phyloP scores from a whole-genome alignment of 1,140 invertebrate species.

The Carposina sasakii region DNA sequence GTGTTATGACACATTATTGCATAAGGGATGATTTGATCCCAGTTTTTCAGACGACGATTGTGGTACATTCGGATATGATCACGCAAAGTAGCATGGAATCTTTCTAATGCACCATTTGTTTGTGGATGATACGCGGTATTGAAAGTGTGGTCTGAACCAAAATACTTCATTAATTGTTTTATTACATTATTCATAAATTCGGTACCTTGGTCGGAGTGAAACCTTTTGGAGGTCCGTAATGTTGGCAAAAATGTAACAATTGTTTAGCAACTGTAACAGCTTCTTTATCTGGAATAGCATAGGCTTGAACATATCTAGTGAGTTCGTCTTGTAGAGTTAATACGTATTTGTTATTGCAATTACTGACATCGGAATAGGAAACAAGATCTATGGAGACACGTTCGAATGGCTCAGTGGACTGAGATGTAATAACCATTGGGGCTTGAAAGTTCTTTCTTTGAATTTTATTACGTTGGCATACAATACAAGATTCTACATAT shows the following conservation, averaged over 20 bases:
- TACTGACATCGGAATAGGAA: constrained; percentile 35
- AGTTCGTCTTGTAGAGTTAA: constrained; percentile 41
- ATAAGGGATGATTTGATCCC: constrained; percentile 57
- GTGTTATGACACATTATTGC: constrained; percentile 66
- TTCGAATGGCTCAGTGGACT: constrained; percentile 40
- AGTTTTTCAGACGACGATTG: constrained; percentile 42
- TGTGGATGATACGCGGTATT: constrained; percentile 58
- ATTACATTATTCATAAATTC: constrained; percentile 41
- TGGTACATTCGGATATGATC: constrained; percentile 57
- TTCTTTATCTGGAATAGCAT: constrained; percentile 34
- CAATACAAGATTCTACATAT: constrained; percentile 38
- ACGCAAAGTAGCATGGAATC: constrained; percentile 50
- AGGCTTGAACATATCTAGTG: constrained; percentile 41
- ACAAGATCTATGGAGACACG: constrained; percentile 42
- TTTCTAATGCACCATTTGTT: constrained; percentile 39
- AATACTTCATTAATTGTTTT: constrained; percentile 41
- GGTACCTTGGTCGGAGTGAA: constrained; percentile 44
- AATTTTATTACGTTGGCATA: constrained; percentile 49
- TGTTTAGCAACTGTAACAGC: constrained; percentile 30
- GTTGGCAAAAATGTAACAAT: constrained; percentile 33
- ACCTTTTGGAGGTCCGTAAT: constrained; percentile 39
- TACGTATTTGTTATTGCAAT: constrained; percentile 35
- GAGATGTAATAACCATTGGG: constrained; percentile 47
- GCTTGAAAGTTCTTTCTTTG: constrained; percentile 33
- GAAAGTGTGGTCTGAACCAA: constrained; percentile 37